A percentile compares a stretch with the other conserved stretches of the same genome.
These are phyloP conservation scores for Brachionus sp. DNA, from an alignment of 1,140 invertebrate species.

Conservation along the genomic window DNA sequence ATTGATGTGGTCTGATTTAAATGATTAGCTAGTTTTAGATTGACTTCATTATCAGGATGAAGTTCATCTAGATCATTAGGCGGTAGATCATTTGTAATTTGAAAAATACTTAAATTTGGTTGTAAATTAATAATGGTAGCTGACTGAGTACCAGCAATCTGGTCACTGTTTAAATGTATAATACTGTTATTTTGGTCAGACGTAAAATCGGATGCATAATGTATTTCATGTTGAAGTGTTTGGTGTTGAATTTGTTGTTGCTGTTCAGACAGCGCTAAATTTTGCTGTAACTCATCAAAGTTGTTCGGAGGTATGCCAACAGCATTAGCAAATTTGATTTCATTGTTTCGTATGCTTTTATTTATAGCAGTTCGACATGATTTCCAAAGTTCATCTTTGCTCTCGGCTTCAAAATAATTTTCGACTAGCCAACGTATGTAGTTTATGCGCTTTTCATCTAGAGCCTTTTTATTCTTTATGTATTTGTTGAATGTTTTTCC, in stretches of 20 bases:
- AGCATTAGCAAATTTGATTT: slow-evolving; percentile 39
- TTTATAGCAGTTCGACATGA: slow-evolving; percentile 38
- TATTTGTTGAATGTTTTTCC: slow-evolving; percentile 46
- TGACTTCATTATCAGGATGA: neutral
- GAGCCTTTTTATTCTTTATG: slow-evolving; percentile 44
- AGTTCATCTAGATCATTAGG: slow-evolving; percentile 31
- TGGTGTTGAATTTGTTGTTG: neutral
- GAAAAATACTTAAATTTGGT: slow-evolving; percentile 23
- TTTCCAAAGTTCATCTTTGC: slow-evolving; percentile 35
- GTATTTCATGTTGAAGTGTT: neutral
- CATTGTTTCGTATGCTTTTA: slow-evolving; percentile 42
- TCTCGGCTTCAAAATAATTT: slow-evolving; percentile 18
- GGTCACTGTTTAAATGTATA: neutral
- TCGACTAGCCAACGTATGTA: slow-evolving; percentile 40
- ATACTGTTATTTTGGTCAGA: slow-evolving; percentile 36
- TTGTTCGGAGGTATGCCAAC: slow-evolving; percentile 16
- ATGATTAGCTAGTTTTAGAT: neutral
- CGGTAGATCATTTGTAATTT: slow-evolving; percentile 42
- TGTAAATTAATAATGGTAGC: slow-evolving; percentile 36
- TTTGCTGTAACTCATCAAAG: slow-evolving; percentile 28
- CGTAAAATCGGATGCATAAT: neutral
- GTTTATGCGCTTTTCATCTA: slow-evolving; percentile 35
- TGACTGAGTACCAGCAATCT: neutral
- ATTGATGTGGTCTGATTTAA: slow-evolving; percentile 28
- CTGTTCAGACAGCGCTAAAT: neutral